phyloP scores from a whole-genome alignment of 2,888 invertebrate species.

The Orchestes rusci region DNA sequence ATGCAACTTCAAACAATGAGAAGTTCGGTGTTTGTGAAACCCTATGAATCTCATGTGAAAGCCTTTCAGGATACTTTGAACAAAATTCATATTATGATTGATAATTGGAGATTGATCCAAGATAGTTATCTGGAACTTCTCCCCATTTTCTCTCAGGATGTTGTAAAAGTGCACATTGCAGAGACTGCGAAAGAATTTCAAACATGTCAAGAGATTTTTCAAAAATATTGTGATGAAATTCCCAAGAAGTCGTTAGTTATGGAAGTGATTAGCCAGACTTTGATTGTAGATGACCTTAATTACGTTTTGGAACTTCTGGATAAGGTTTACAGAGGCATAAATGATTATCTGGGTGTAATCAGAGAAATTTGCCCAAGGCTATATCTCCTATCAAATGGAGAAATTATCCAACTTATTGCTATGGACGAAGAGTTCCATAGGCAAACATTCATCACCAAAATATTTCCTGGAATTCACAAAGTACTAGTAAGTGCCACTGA shows the following conservation, averaged over 20 bases:
- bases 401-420: constrained; percentile 77
- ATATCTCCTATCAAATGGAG: constrained; percentile 82
- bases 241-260: constrained; percentile 53
- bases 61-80: constrained; percentile 64
- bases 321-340: constrained; percentile 69
- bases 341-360: constrained; percentile 72
- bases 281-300: constrained; percentile 59
- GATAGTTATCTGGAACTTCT: constrained; percentile 73
- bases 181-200: constrained; percentile 39
- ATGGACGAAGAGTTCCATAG: constrained; percentile 57
- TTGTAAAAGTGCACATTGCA: constrained; percentile 52
- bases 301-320: constrained; percentile 61
- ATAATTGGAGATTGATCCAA: constrained; percentile 75
- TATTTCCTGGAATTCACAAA: constrained; percentile 72
- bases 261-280: constrained; percentile 52
- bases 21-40: constrained; percentile 76
- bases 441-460: constrained; percentile 58
- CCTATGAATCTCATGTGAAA: constrained; percentile 59
- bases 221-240: constrained; percentile 31
- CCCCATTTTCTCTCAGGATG: constrained; percentile 74
- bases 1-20: constrained; percentile 75
- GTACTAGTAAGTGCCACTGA: constrained; percentile 50
- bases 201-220: constrained; percentile 13
- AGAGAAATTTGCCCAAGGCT: constrained; percentile 73
- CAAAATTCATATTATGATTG: constrained; percentile 58